phyloP scores from a whole-genome alignment of 30 jellyfish, hydroid and myxozoan genomes.

The Aurelia sp. region DNA sequence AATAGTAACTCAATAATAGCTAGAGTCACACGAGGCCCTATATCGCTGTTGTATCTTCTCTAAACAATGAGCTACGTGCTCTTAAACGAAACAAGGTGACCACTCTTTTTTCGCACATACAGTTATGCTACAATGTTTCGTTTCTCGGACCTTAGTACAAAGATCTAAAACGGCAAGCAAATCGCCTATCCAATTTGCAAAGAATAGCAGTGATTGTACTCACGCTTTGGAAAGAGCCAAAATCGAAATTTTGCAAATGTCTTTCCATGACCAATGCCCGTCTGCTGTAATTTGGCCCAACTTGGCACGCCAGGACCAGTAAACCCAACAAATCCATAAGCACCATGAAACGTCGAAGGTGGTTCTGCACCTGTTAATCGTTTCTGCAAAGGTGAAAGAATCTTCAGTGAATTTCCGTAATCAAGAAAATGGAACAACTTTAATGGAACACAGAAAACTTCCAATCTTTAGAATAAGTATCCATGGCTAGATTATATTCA shows the following conservation, averaged over 20 bases:
- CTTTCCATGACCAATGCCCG: conserved; percentile 14
- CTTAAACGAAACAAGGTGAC: too few relatives aligned
- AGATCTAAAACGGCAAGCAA: too few relatives aligned
- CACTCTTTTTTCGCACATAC: too few relatives aligned
- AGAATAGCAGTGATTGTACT: not conserved
- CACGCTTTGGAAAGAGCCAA: conserved; percentile 67
- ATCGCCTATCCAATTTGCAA: not conserved
- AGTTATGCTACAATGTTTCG: too few relatives aligned
- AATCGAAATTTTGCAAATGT: conserved; percentile 16
- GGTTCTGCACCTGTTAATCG: conserved; percentile 27
- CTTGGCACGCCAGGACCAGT: conserved; percentile 54
- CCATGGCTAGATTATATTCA: too few relatives aligned
- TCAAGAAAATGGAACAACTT: not conserved
- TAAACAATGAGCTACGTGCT: too few relatives aligned
- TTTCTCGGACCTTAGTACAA: too few relatives aligned
- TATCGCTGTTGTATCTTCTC: too few relatives aligned
- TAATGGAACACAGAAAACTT: not conserved
- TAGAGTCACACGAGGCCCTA: too few relatives aligned
- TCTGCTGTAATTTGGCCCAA: conserved; percentile 22
- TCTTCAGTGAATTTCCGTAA: too few relatives aligned
- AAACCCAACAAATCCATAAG: conserved; percentile 53
- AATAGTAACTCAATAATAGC: too few relatives aligned
- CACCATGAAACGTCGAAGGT: conserved; percentile 20
- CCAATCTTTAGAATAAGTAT: not conserved
- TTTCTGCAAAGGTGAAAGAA: conserved; percentile 19